A percentile compares a stretch with the other conserved stretches of the same genome.
Evolutionary conservation across 1,140 invertebrate species (phyloP).

Genomic region (Aethina tumida): DNA sequence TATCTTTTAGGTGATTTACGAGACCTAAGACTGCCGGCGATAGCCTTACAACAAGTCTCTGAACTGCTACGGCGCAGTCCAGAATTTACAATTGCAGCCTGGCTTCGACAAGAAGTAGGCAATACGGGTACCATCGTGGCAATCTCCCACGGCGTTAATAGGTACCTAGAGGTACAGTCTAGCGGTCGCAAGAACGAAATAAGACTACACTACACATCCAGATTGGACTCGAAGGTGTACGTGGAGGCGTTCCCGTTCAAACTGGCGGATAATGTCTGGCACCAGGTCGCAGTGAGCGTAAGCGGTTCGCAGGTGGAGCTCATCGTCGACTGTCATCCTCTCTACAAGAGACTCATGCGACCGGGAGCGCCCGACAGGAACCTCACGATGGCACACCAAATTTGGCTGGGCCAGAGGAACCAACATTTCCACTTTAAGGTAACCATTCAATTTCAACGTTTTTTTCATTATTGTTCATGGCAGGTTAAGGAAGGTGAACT

Average conservation of each 20-base stretch:
- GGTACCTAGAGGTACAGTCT: slow-evolving; percentile 81
- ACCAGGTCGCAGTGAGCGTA: slow-evolving; percentile 71
- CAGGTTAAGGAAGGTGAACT: background rate
- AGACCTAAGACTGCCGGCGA: slow-evolving; percentile 58
- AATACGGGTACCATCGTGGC: slow-evolving; percentile 76
- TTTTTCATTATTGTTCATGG: background rate
- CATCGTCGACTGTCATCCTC: slow-evolving; percentile 74
- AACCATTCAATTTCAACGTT: slow-evolving; percentile 20
- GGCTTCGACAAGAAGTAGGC: slow-evolving; percentile 63
- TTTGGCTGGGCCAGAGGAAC: slow-evolving; percentile 83
- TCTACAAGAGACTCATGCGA: slow-evolving; percentile 63
- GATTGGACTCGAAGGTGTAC: slow-evolving; percentile 50
- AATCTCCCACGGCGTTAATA: slow-evolving; percentile 66
- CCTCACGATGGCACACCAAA: slow-evolving; percentile 57
- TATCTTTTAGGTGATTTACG: slow-evolving; percentile 55
- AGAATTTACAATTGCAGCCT: slow-evolving; percentile 72
- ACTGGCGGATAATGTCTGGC: slow-evolving; percentile 78
- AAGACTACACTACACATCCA: slow-evolving; percentile 61
- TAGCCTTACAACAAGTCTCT: slow-evolving; percentile 53
- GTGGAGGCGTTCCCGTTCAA: slow-evolving; percentile 80
- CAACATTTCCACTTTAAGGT: slow-evolving; percentile 85
- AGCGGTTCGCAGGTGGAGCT: slow-evolving; percentile 73
- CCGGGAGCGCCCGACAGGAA: slow-evolving; percentile 58
- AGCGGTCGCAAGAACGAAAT: slow-evolving; percentile 79
- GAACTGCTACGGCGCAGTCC: slow-evolving; percentile 55